Evolutionary conservation across 2,888 invertebrate species (phyloP).

Genomic region (Plebejus argus): DNA sequence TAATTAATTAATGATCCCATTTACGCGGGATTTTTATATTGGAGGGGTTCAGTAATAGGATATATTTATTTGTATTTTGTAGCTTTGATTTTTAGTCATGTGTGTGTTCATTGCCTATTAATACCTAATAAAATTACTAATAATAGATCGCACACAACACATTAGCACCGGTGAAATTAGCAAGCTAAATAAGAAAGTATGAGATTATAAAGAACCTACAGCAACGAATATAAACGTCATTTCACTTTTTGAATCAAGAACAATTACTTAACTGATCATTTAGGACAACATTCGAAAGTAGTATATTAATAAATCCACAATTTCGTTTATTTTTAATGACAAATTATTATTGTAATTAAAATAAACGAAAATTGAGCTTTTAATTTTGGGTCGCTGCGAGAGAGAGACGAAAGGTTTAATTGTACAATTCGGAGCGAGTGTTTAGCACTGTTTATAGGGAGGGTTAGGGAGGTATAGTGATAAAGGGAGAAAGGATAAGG

Average conservation of each 20-base stretch:
- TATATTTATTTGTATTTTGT: not conserved
- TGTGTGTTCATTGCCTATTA: not conserved
- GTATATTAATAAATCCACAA: too few species aligned
- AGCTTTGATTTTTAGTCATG: not conserved
- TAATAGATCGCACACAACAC: not conserved
- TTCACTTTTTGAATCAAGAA: too few species aligned
- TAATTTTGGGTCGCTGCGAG: constrained; percentile 66
- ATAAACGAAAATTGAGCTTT: constrained; percentile 42
- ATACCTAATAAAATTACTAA: not conserved
- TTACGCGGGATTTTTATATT: not conserved
- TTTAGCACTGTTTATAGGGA: constrained; percentile 76
- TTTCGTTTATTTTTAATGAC: not conserved
- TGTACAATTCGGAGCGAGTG: constrained; percentile 74
- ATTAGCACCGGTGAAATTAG: too few species aligned
- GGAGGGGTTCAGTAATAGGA: not conserved
- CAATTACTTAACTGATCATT: too few species aligned
- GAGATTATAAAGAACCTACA: too few species aligned
- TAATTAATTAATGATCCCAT: constrained; percentile 3
- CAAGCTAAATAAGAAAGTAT: too few species aligned
- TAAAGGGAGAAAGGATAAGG: constrained; percentile 71
- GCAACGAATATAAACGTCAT: too few species aligned
- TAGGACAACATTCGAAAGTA: too few species aligned
- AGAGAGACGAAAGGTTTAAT: constrained; percentile 64
- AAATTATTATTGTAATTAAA: not conserved
- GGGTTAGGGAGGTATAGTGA: constrained; percentile 60